Base-by-base conservation (phyloP, 2,113 vertebrate species). In the Pteruthius melanotis region DNA sequence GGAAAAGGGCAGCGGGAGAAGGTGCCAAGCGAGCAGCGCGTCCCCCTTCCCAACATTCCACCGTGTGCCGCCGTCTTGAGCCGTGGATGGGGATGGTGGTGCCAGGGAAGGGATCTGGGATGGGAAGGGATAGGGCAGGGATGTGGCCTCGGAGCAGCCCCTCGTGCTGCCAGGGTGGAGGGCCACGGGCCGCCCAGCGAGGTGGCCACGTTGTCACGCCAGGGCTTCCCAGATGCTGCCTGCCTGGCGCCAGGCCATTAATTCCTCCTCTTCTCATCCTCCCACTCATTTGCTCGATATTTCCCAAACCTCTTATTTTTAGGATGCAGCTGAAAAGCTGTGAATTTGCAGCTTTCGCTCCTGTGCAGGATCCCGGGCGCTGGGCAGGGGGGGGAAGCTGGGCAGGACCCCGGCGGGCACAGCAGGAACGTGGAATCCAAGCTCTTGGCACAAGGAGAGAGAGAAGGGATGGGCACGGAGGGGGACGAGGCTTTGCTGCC, bases 251-350 rank as follows among this genome's bases (percentile, higher is more conserved):
- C 89, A 47, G 88, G 91, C 95, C 93, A 64, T 83, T 54, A 90
- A 90, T 87, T 90, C 91, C 96, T 91, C 83, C 83, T 75, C 80
- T 93, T 74, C 87, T 96, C 89, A 18, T 75, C 94, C 93, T 95
- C 94, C 96, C 86, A 95, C 95, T 95, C 90, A 87, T 97, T 95
- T 94, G 94, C 93, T 95, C 64, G 92, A 93, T 94, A 92, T 97
- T 94, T 96, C 95, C 95, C 95, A 93, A 95, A 95, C 66, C 93
- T 93, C 83, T 93, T 96, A 97, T 96, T 96, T 96, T 97, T 96
- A 96, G 95, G 93, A 50, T 85, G 94, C 91, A 92, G 95, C 95
- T 94, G 95, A 91, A 75, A 95, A 96, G 83, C 91, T 89, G 76
- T 24, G 94, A 92, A 92, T 57, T 81, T 90, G 89, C 72, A 83